Evolutionary conservation across 2,797 vertebrate genomes (phyloP), one percentile per base, ranked within the genome.

Genomic region (Eupleurogrammus muticus): DNA sequence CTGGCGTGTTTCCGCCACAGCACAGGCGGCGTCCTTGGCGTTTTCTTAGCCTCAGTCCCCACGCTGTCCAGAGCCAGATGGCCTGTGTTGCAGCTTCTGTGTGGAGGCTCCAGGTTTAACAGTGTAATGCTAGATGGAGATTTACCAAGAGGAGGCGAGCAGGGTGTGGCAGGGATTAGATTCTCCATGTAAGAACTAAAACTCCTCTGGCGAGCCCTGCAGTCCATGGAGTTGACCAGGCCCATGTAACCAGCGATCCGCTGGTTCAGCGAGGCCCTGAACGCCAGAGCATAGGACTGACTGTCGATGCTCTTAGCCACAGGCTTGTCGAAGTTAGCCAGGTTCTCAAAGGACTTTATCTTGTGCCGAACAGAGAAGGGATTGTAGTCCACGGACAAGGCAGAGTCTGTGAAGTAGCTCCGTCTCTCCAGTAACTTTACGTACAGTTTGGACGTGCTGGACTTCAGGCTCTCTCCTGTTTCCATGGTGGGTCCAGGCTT

Each of bases 261-360:
- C 58, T 96, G 94, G 86, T 91, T 84, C 0, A 96, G 48, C 0
- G 95, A 93, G 2, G 93, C 88, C 73, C 95, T 96, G 1, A 92
- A 90, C 17, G 83, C 54, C 23, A 93, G 72, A 0, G 84, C 71
- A 1, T 95, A 79, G 0, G 95, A 95, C 2, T 95, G 93, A 36
- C 94, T 84, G 10, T 96, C 93, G 1, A 94, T 93, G 14, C 92
- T 86, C 87, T 92, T 96, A 65, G 95, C 80, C 0, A 91, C 24
- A 0, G 94, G 92, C 76, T 94, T 92, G 80, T 98, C 97, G 24
- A 96, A 95, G 85, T 94, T 94, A 44, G 96, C 96, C 79, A 99
- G 82, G 73, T 97, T 99, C 92, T 98, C 97, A 36, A 98, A 99
- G 12, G 97, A 99, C 83, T 98, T 98, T 73, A 99, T 99, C 80